Evolutionary conservation across 2,888 invertebrate genomes (phyloP).

Genomic region (Deilephila elpenor): DNA sequence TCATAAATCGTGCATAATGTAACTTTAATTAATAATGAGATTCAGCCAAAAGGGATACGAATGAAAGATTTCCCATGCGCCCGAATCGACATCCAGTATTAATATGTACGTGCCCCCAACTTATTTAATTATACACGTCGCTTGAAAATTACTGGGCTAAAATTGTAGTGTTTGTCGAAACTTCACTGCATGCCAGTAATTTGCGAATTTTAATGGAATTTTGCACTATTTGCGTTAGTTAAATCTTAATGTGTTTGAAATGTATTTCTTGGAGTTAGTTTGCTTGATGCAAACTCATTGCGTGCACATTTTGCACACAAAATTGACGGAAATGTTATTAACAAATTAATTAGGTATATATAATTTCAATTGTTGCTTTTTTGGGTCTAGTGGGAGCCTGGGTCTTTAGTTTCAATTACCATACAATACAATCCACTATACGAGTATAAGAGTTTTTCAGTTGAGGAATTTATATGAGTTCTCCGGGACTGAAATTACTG

Average conservation of each 20-base stretch:
- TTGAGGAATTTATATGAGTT: too few relatives aligned
- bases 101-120: constrained; percentile 11
- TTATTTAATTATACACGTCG: constrained; percentile 21
- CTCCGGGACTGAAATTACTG: too few relatives aligned
- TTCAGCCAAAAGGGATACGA: not conserved
- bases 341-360: too few relatives aligned
- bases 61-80: constrained; percentile 30
- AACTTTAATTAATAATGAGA: constrained; percentile 22
- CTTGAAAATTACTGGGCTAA: constrained; percentile 8
- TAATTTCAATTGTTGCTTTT: too few relatives aligned
- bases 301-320: too few relatives aligned
- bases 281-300: not conserved
- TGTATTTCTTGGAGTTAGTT: not conserved
- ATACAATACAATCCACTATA: too few relatives aligned
- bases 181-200: not conserved
- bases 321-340: too few relatives aligned
- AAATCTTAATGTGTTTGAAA: not conserved
- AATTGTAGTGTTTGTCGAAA: not conserved
- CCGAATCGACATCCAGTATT: constrained; percentile 20
- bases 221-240: not conserved
- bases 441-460: too few relatives aligned
- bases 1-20: constrained; percentile 1
- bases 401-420: too few relatives aligned
- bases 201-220: not conserved
- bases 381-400: too few relatives aligned